These are phyloP conservation scores for Druon quercuslanigerum DNA, from an alignment of 1,140 invertebrate genomes.

Conservation along the genomic window DNA sequence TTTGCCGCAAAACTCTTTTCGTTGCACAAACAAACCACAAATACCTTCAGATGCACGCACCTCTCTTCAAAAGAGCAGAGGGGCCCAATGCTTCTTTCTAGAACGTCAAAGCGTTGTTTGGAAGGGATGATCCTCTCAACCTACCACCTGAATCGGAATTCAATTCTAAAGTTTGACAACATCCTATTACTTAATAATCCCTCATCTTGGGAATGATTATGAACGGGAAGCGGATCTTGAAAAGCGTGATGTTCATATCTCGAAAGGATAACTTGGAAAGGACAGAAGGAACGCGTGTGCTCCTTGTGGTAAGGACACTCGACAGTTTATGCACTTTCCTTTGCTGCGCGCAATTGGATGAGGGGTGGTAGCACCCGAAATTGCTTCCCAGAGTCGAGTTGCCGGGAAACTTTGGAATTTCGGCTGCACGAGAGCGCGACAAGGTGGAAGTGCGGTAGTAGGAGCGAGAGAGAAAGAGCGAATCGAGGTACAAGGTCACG, in stretches of 20 bases:
- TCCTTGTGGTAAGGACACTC: constrained; percentile 53
- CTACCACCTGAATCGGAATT: too few relatives aligned
- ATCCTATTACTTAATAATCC: too few relatives aligned
- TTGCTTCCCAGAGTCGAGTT: constrained; percentile 72
- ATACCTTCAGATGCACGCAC: constrained; percentile 59
- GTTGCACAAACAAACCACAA: constrained; percentile 60
- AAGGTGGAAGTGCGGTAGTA: constrained; percentile 40
- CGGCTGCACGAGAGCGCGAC: constrained; percentile 48
- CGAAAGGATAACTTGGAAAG: constrained; percentile 4
- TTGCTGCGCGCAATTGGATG: constrained; percentile 61
- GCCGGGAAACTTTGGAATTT: constrained; percentile 72
- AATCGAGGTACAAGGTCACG: constrained; percentile 73
- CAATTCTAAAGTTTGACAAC: too few relatives aligned
- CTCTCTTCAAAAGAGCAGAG: not conserved
- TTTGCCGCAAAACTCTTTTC: constrained; percentile 54
- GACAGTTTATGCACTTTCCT: constrained; percentile 72
- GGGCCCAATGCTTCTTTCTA: not conserved
- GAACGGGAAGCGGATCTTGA: constrained; percentile 7
- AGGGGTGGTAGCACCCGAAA: constrained; percentile 67
- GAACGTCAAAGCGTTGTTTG: not conserved
- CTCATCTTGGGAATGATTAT: not conserved
- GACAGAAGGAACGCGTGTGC: not conserved
- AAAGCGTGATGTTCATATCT: not conserved
- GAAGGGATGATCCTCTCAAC: too few relatives aligned
- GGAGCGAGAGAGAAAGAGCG: constrained; percentile 53